Conservation (phyloP, 2,888 invertebrate species). For the Acrobeloides nanus region DNA sequence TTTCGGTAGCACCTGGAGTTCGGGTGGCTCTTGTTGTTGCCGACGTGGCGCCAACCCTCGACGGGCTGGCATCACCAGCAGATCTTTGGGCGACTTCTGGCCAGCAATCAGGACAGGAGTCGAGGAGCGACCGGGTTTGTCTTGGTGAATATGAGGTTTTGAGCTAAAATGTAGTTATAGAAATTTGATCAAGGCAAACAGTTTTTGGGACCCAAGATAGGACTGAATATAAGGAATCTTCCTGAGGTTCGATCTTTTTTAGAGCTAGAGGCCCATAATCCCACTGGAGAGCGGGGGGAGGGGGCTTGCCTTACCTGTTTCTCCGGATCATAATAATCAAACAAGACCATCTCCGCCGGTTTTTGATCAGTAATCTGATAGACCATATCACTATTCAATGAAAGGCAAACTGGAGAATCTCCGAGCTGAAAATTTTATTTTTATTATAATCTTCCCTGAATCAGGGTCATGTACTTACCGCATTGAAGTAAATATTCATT, state of each 20-base stretch:
- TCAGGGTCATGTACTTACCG: conserved; percentile 41
- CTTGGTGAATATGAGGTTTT: conserved; percentile 40
- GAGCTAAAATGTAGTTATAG: too few species aligned
- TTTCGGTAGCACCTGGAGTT: too few species aligned
- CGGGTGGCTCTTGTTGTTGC: too few species aligned
- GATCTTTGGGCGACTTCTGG: too few species aligned
- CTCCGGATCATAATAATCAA: conserved; percentile 78
- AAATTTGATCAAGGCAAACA: too few species aligned
- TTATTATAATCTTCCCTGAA: not conserved
- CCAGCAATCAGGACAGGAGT: conserved; percentile 49
- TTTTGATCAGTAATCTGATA: conserved; percentile 78
- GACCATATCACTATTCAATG: conserved; percentile 73
- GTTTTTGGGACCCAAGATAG: too few species aligned
- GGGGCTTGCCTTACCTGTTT: conserved; percentile 43
- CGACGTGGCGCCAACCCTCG: too few species aligned
- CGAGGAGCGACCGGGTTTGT: conserved; percentile 35
- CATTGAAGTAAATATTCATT: conserved; percentile 57
- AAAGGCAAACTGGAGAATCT: conserved; percentile 64
- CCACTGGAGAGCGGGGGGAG: too few species aligned
- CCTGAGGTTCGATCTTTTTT: too few species aligned
- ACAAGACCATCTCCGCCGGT: conserved; percentile 74
- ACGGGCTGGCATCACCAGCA: too few species aligned
- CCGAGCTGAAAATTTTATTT: conserved; percentile 33
- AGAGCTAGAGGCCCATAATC: too few species aligned
- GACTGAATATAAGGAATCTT: too few species aligned